Base-by-base conservation (phyloP, 1,140 invertebrate species). In the Lasaia peninsularis region DNA sequence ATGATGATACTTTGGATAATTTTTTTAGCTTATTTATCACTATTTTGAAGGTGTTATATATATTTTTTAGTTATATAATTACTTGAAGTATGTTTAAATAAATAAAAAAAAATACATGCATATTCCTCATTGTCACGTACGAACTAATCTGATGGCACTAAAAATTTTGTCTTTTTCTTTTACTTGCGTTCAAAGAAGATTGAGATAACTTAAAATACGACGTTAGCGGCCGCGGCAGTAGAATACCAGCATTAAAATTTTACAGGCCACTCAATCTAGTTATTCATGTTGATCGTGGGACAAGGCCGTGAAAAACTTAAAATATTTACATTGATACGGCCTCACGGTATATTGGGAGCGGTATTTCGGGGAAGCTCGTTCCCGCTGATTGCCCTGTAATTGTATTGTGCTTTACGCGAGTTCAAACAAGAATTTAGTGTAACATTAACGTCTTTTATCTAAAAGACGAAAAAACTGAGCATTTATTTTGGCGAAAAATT, bases 231-330 rank as follows among this genome's bases (percentile, higher is more conserved):
- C n/a, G n/a, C n/a, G n/a, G n/a, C n/a, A n/a, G n/a, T n/a, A n/a
- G n/a, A n/a, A n/a, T n/a, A n/a, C n/a, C n/a, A n/a, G n/a, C 2
- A 28, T 28, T 28, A 28, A 28, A 28, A 0, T 28, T 34, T 34
- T 34, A n/a, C n/a, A 34, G 33, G 10, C 24, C 10, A n/a, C 10
- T 44, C 0, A 20, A 21, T 44, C 40, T 44, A 44, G 1, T n/a
- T 44, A 40, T 12, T 18, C 2, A 5, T 20, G 18, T 20, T 18
- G 18, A 44, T 4, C 40, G 8, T 0, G 18, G 40, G 16, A 44
- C 40, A 21, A 60, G 69, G 63, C 71, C 72, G 59, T 74, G 74
- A 73, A 73, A 72, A 69, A 63, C 59, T 65, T 75, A 67, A 75
- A 75, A 77, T 77, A 73, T 77, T 77, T 75, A 75, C 72, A 62